Evolutionary conservation across 2,113 vertebrate genomes (phyloP).

Genomic region (Oxyura jamaicensis): DNA sequence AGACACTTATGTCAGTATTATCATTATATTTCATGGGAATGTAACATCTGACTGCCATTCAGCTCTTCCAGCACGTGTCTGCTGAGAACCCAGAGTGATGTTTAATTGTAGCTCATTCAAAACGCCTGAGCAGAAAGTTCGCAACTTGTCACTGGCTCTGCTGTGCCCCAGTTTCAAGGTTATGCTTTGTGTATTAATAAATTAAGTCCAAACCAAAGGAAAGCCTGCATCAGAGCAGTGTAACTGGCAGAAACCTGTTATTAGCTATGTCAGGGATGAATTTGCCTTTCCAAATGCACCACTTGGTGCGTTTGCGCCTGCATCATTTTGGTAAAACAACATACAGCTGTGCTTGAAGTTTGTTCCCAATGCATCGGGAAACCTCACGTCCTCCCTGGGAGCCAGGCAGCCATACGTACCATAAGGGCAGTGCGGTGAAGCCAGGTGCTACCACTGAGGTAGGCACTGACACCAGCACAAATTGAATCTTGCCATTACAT

Average conservation of each 20-base stretch:
- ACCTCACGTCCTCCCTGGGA: neutral
- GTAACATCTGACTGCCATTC: neutral
- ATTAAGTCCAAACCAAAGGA: neutral
- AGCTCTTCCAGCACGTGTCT: neutral
- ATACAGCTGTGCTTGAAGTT: slow-evolving; percentile 1
- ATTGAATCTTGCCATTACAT: neutral
- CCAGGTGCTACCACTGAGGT: neutral
- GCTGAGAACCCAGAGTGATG: neutral
- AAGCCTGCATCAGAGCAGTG: neutral
- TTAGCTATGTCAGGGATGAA: slow-evolving; percentile 15
- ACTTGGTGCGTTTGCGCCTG: neutral
- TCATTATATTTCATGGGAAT: neutral
- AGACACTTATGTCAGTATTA: slow-evolving; percentile 4
- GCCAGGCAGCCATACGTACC: neutral
- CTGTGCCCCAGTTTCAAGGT: neutral
- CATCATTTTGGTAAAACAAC: neutral
- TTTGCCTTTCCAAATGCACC: neutral
- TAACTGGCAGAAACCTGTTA: slow-evolving; percentile 20
- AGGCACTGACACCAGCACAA: neutral
- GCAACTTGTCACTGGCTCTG: neutral
- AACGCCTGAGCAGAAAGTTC: neutral
- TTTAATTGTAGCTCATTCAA: slow-evolving; percentile 4
- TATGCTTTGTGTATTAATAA: slow-evolving; percentile 39
- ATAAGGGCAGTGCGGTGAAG: neutral
- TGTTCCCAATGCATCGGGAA: accelerated